Evolutionary conservation across 2,797 vertebrate genomes (phyloP), one percentile per base, ranked within the genome.

Genomic region (Rhadinocentrus ornatus): DNA sequence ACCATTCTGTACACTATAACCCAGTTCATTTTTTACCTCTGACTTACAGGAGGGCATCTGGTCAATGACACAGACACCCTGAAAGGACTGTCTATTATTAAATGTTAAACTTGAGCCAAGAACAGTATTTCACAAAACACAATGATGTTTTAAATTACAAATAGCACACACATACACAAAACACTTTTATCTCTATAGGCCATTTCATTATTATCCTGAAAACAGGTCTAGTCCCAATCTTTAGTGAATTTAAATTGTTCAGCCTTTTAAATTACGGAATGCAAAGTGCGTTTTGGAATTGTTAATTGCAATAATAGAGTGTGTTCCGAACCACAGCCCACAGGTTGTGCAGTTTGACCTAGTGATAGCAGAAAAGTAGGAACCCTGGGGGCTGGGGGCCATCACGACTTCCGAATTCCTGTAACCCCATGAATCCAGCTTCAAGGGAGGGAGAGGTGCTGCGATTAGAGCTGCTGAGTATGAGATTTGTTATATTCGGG

Each of bases 371-470:
- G 69, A 69, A 82, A 74, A 78, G 72, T 73, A 85, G 79, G 71
- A 65, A 74, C 24, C 59, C 57, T 10, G 9, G 34, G 77, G 68
- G 59, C 50, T 83, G 83, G 91, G 89, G 87, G 59, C 82, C 74
- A 82, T 62, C 71, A 56, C 74, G 82, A 91, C 92, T 94, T 95
- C 94, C 91, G 92, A 94, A 94, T 94, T 95, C 93, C 92, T 93
- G 5, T 82, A 90, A 88, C 80, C 84, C 85, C 85, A 82, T 70
- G 86, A 87, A 91, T 87, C 85, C 73, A 77, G 80, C 79, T 82
- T 82, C 76, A 73, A 84, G 77, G 84, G 80, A 35, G 75, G 83
- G 81, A 71, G 68, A 75, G 68, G 71, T 57, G 52, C 60, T 70
- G 65, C 15, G 77, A 46, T 46, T 59, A 65, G 41, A 64, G 70